A percentile compares a stretch with the other conserved stretches of the same genome.
Conservation (phyloP, 2,113 vertebrate species). For the Meles meles region DNA sequence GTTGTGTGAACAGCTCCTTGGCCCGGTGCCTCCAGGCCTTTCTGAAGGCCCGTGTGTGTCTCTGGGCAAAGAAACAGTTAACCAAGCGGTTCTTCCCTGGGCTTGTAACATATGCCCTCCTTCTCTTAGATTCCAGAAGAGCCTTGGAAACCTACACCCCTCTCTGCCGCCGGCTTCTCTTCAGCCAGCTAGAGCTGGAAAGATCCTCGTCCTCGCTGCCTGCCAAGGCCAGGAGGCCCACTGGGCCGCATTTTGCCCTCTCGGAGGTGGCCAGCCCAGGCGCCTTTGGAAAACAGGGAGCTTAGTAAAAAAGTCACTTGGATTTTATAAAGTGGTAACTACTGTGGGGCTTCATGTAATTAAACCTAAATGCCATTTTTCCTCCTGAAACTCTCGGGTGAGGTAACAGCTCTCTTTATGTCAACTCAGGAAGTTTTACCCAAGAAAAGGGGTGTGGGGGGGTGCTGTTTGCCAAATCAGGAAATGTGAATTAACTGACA, state of each 20-base stretch:
- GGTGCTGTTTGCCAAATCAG: constrained; percentile 64
- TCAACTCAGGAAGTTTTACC: constrained; percentile 69
- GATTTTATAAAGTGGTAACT: constrained; percentile 69
- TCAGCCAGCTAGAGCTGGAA: neutral
- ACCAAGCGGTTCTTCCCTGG: neutral
- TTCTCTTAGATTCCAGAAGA: constrained; percentile 1
- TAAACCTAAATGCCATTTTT: constrained; percentile 57
- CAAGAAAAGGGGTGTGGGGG: constrained; percentile 32
- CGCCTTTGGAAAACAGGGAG: constrained; percentile 27
- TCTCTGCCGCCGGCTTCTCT: neutral
- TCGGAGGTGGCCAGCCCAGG: neutral
- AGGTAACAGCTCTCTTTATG: constrained; percentile 58
- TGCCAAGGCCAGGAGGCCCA: constrained; percentile 16
- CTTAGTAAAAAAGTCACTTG: constrained; percentile 39
- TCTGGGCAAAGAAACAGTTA: neutral
- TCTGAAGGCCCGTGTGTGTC: neutral
- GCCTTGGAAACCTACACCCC: neutral
- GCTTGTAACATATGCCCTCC: neutral
- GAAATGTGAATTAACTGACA: constrained; percentile 67
- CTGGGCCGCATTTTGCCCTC: neutral
- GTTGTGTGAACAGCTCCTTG: neutral
- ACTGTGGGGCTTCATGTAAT: constrained; percentile 23
- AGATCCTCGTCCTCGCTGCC: neutral
- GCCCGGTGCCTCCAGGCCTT: neutral
- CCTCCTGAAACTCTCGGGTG: neutral